phyloP scores from a whole-genome alignment of 2,888 invertebrate species.

The Hemaris fuciformis region DNA sequence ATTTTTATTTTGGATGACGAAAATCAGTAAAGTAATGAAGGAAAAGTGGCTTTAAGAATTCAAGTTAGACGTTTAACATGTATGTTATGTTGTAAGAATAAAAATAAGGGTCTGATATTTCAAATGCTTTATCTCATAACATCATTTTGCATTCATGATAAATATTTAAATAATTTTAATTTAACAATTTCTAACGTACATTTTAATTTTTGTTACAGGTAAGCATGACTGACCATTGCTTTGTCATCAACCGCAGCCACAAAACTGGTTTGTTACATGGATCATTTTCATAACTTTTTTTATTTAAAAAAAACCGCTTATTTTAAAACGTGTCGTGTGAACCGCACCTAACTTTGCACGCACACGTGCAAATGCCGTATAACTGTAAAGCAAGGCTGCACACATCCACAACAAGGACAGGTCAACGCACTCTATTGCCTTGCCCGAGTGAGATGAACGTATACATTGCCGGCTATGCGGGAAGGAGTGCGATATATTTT shows the following conservation, averaged over 20 bases:
- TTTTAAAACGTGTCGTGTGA: slow-evolving; percentile 45
- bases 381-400: slow-evolving; percentile 81
- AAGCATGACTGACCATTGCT: slow-evolving; percentile 30
- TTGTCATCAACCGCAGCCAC: slow-evolving; percentile 13
- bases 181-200: neutral
- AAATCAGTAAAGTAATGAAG: no score
- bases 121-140: neutral
- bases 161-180: no score
- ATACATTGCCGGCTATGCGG: slow-evolving; percentile 40
- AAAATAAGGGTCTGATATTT: no score
- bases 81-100: no score
- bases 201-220: slow-evolving; percentile 39
- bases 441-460: slow-evolving; percentile 63
- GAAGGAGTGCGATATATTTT: slow-evolving; percentile 45
- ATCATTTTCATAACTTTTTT: neutral
- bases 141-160: neutral
- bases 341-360: slow-evolving; percentile 70
- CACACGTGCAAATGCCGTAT: slow-evolving; percentile 60
- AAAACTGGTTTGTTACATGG: slow-evolving; percentile 25
- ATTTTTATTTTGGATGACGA: no score
- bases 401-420: slow-evolving; percentile 78
- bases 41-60: no score
- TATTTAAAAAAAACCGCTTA: neutral
- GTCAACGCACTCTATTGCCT: slow-evolving; percentile 80
- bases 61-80: no score